These are phyloP conservation scores for Cheilosia vernalis DNA, from an alignment of 2,888 invertebrate species.

Conservation along the genomic window DNA sequence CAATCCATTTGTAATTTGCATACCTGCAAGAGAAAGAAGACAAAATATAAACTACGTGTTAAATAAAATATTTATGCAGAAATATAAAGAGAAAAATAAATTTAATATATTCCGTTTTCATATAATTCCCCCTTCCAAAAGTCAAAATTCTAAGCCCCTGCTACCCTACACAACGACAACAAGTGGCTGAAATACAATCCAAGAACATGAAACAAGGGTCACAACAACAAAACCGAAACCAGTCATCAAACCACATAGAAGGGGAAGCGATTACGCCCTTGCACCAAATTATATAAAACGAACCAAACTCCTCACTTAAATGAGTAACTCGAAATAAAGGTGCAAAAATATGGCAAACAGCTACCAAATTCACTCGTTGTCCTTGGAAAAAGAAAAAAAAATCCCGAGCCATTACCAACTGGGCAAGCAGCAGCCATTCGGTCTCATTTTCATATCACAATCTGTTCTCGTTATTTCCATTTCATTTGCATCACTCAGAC, in stretches of 20 bases:
- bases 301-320: constrained; percentile 26
- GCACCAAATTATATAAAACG: not conserved
- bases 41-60: not conserved
- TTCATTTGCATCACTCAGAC: constrained; percentile 4
- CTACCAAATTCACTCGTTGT: constrained; percentile 42
- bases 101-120: not conserved
- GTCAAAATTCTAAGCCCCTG: not conserved
- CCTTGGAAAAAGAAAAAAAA: constrained; percentile 45
- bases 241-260: constrained; percentile 20
- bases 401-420: constrained; percentile 45
- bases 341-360: constrained; percentile 23
- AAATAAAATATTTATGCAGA: not conserved
- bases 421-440: constrained; percentile 20
- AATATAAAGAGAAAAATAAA: not conserved
- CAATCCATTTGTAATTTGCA: no score
- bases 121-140: not conserved
- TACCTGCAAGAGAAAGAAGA: constrained; percentile 44
- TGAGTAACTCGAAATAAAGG: constrained; percentile 32
- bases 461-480: constrained; percentile 12
- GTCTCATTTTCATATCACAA: constrained; percentile 34
- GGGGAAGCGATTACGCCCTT: constrained; percentile 14
- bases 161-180: not conserved
- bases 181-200: constrained; percentile 10
- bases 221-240: not conserved
- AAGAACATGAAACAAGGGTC: constrained; percentile 12